A percentile compares a stretch with the other conserved stretches of the same genome.
Evolutionary conservation across 2,113 vertebrate genomes (phyloP).

Genomic region (Meles meles): DNA sequence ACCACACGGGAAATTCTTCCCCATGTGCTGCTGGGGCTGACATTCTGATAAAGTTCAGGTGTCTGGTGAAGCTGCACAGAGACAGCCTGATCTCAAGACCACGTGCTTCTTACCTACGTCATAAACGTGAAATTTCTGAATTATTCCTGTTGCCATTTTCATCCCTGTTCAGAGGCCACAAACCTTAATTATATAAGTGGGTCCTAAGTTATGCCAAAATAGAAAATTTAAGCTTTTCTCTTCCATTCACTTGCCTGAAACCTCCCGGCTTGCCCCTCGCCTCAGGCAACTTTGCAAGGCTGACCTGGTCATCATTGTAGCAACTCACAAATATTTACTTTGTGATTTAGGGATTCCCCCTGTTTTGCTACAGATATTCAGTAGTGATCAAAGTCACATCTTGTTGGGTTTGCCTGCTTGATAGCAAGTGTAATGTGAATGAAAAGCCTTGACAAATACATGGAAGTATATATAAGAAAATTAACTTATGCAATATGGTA

Average conservation of each 20-base stretch:
- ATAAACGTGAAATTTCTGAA: conserved; percentile 5
- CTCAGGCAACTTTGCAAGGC: not conserved
- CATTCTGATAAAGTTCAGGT: conserved; percentile 36
- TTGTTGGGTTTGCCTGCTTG: not conserved
- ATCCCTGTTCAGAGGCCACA: conserved; percentile 6
- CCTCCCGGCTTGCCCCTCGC: not conserved
- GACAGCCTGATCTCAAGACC: not conserved
- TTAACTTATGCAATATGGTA: not conserved
- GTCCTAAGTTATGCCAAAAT: not conserved
- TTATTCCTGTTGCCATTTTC: conserved; percentile 12
- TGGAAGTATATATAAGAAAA: not conserved
- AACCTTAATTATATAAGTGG: not conserved
- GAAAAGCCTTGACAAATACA: conserved; percentile 31
- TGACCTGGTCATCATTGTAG: not conserved
- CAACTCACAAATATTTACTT: not conserved
- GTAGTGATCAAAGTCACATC: not conserved
- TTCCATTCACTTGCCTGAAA: conserved; percentile 19
- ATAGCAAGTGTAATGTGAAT: not conserved
- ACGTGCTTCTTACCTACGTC: conserved; percentile 14
- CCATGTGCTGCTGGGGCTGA: not conserved
- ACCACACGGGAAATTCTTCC: not conserved
- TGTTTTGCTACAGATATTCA: conserved; percentile 15
- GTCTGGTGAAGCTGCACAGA: not conserved
- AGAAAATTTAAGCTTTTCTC: not conserved
- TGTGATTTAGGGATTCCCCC: not conserved